These are phyloP conservation scores for Caenorhabditis doughertyi DNA, from an alignment of 2,888 invertebrate species.

Conservation along the genomic window DNA sequence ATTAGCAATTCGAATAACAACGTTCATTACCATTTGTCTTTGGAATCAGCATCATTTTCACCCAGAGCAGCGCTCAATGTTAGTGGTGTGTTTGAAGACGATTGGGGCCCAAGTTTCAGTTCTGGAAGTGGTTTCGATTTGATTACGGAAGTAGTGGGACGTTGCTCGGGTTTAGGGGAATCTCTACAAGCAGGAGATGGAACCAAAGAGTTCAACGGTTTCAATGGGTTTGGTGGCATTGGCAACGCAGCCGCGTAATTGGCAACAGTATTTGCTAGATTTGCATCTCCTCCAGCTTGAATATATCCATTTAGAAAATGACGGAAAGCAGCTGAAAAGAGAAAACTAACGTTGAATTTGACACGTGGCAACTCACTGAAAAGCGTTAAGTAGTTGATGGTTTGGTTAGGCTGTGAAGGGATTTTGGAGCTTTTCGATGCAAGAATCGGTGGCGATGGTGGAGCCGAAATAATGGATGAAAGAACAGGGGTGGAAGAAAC, in stretches of 20 bases:
- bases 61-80: slow-evolving; percentile 20
- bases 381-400: slow-evolving; percentile 28
- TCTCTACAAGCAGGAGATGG: neutral
- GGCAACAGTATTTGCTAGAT: slow-evolving; percentile 24
- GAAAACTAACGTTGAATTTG: neutral
- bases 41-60: neutral
- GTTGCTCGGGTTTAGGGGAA: neutral
- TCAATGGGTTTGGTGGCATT: slow-evolving; percentile 35
- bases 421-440: slow-evolving; percentile 1
- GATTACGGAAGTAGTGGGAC: neutral
- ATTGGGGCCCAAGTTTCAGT: neutral
- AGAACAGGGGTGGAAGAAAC: slow-evolving; percentile 6
- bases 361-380: slow-evolving; percentile 15
- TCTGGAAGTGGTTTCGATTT: neutral
- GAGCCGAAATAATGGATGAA: slow-evolving; percentile 12
- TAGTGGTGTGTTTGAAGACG: neutral
- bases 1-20: neutral
- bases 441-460: neutral
- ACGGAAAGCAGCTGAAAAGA: slow-evolving; percentile 41
- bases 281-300: slow-evolving; percentile 41
- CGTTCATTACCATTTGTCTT: neutral
- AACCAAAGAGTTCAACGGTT: slow-evolving; percentile 9
- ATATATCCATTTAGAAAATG: slow-evolving; percentile 42
- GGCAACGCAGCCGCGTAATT: slow-evolving; percentile 43
- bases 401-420: neutral